Base-by-base conservation (phyloP, 2,888 invertebrate genomes). In the Gymnoscelis rufifasciata region DNA sequence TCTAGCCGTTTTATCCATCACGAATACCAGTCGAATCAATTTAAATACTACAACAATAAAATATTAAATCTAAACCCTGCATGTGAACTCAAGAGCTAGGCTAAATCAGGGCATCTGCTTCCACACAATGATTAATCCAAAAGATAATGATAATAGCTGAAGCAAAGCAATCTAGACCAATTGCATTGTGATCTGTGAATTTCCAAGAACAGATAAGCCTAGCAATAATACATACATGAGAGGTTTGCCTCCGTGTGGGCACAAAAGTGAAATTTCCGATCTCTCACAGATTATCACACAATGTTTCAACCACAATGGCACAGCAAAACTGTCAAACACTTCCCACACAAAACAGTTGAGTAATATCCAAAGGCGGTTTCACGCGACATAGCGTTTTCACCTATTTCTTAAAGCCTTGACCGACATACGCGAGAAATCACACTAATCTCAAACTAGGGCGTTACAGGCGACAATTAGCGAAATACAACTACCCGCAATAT, bases 191-290 rank as follows among this genome's bases (percentile, higher is more conserved):
- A 30, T 46, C 42, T 35, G 40, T 36, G 28, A 47, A 50, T 48
- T 53, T 46, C 52, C 44, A 46, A 47, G 52, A 53, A 52, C 39
- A 15, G 15, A 10, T 36, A 40, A 41, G 27, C 29, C 33, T 43
- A 10, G 30, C 36, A 45, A 47, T 33, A n/a, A 50, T 55, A 58
- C 52, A 35, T 58, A 61, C 67, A 62, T 62, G 48, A 57, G 53
- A 42, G 53, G 58, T 63, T 61, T 57, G 62, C 62, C 64, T 54
- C 51, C 52, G 59, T 52, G 63, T 62, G 57, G 60, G 60, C 68
- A 69, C 71, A 76, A 75, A 80, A 80, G 83, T 78, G 83, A 84
- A 83, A 82, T 75, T 74, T 68, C 35, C 57, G 72, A 78, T 81
- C 74, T 81, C 75, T 64, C 78, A 76, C 67, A 63, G 72, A 82